Percentiles rank a stretch among this genome's conserved stretches.
Conservation (phyloP, 2,888 invertebrate genomes). For the Malachius bipustulatus region DNA sequence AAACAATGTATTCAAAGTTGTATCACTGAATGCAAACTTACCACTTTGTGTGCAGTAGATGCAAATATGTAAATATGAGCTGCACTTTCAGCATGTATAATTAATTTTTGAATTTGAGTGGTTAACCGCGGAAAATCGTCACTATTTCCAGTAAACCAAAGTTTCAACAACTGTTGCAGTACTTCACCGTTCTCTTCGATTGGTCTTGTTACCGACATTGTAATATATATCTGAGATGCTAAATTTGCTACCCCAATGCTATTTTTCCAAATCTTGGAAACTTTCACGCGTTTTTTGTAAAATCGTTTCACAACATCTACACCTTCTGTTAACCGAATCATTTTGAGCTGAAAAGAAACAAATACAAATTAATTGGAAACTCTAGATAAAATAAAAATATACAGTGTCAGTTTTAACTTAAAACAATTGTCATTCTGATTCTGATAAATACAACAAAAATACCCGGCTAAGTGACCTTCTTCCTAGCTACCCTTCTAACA, state of each 20-base stretch:
- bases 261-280: conserved; percentile 44
- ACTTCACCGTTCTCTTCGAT: conserved; percentile 31
- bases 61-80: conserved; percentile 57
- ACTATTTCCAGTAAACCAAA: conserved; percentile 28
- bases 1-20: conserved; percentile 10
- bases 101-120: no score
- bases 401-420: no score
- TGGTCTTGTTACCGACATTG: conserved; percentile 43
- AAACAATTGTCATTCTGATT: no score
- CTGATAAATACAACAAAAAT: no score
- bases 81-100: conserved; percentile 55
- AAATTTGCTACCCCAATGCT: conserved; percentile 44
- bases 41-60: conserved; percentile 35
- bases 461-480: no score
- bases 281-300: conserved; percentile 37
- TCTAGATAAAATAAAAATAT: no score
- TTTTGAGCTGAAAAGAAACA: conserved; percentile 39
- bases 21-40: conserved; percentile 19
- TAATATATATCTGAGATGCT: conserved; percentile 44
- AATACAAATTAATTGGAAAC: conserved; percentile 10
- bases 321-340: conserved; percentile 42
- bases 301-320: conserved; percentile 43
- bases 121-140: no score
- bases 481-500: no score
- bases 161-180: conserved; percentile 31